Conservation (phyloP, 2,888 invertebrate genomes). For the Cantharis nigra region DNA sequence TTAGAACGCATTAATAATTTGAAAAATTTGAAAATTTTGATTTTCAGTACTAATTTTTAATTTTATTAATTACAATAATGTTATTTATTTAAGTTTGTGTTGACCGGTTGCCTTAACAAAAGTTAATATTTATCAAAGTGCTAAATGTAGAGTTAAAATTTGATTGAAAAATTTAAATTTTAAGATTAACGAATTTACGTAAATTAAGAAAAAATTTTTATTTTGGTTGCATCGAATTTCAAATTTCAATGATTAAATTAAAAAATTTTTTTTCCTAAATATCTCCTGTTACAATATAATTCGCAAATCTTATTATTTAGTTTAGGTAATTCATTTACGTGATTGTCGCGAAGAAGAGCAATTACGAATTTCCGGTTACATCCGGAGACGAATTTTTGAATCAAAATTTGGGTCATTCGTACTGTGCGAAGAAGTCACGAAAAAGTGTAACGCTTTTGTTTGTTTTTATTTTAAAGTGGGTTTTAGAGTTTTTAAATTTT, state of each 20-base stretch:
- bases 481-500: not conserved
- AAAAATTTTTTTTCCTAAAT: no score
- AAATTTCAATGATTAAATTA: not conserved
- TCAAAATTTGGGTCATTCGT: not conserved
- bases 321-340: not conserved
- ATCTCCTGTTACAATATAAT: no score
- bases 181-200: no score
- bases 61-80: not conserved
- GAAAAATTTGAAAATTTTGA: not conserved
- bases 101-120: not conserved
- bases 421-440: not conserved
- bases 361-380: not conserved
- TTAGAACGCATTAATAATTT: constrained; percentile 7
- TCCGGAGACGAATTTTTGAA: not conserved
- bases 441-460: not conserved
- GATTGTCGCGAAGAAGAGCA: not conserved
- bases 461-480: not conserved
- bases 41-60: not conserved
- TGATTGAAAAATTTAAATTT: not conserved
- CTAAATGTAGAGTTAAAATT: no score
- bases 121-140: not conserved
- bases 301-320: no score
- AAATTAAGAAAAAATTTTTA: no score
- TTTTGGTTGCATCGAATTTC: no score
- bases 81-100: not conserved